Conservation (phyloP, 2,888 invertebrate genomes). For the Phragmatobia fuliginosa region DNA sequence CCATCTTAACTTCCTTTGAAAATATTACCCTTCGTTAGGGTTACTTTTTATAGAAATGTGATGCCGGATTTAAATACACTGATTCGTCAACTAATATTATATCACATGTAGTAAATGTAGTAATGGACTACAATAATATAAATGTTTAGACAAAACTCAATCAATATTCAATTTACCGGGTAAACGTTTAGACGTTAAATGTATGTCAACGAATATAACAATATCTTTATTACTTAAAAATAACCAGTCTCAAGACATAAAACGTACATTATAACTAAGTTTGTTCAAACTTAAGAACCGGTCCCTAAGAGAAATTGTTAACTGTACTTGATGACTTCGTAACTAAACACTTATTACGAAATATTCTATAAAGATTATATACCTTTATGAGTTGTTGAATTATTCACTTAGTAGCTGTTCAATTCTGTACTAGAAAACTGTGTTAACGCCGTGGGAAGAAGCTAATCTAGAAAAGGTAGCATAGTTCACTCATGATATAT, state of each 20-base stretch:
- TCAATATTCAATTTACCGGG: constrained; percentile 17
- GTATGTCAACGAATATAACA: constrained; percentile 51
- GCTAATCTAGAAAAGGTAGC: too few relatives aligned
- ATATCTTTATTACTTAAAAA: constrained; percentile 59
- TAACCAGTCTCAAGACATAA: constrained; percentile 69
- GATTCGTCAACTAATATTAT: neutral
- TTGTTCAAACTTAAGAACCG: constrained; percentile 78
- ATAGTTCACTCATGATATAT: too few relatives aligned
- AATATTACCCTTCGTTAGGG: neutral
- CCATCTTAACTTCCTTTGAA: neutral
- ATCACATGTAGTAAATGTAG: too few relatives aligned
- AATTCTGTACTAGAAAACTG: too few relatives aligned
- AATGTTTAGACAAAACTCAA: constrained; percentile 19
- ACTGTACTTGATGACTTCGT: constrained; percentile 81
- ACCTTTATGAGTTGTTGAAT: constrained; percentile 26
- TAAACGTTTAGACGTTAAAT: constrained; percentile 25
- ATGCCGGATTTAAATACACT: neutral
- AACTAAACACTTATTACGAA: constrained; percentile 76
- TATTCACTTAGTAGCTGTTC: constrained; percentile 23
- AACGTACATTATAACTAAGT: constrained; percentile 70
- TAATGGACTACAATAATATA: neutral
- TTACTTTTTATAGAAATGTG: neutral
- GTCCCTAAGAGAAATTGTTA: constrained; percentile 81
- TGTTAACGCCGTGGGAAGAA: too few relatives aligned
- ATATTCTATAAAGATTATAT: constrained; percentile 47